phyloP scores from a whole-genome alignment of 1,140 invertebrate genomes.

The Halictus rubicundus region DNA sequence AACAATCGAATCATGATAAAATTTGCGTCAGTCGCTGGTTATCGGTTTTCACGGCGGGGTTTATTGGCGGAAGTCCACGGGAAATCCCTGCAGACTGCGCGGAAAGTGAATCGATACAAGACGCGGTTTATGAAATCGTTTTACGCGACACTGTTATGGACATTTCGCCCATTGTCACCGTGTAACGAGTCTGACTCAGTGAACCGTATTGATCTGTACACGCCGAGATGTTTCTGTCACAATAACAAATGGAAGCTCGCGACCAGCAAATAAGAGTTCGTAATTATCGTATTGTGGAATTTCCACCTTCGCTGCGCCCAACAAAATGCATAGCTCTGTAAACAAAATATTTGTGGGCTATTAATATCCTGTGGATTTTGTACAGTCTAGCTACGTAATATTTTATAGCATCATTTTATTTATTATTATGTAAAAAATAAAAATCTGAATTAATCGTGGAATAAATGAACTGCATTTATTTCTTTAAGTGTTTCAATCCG shows the following conservation, averaged over 20 bases:
- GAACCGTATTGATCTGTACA: not conserved
- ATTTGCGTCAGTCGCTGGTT: not conserved
- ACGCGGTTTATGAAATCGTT: slow-evolving; percentile 5
- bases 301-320: too few relatives aligned
- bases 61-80: slow-evolving; percentile 17
- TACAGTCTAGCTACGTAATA: too few relatives aligned
- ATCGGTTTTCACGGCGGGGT: slow-evolving; percentile 9
- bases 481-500: too few relatives aligned
- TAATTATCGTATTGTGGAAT: too few relatives aligned
- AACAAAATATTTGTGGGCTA: too few relatives aligned
- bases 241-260: not conserved
- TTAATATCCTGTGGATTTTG: too few relatives aligned
- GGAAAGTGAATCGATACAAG: slow-evolving; percentile 26
- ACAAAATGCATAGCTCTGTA: too few relatives aligned
- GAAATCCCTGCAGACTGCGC: slow-evolving; percentile 15
- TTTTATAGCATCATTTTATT: too few relatives aligned
- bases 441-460: too few relatives aligned
- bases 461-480: too few relatives aligned
- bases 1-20: not conserved
- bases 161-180: not conserved
- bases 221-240: not conserved
- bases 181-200: not conserved
- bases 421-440: too few relatives aligned
- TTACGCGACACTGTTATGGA: not conserved
- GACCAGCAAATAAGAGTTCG: too few relatives aligned